These are phyloP conservation scores for Euzetes globulus DNA, from an alignment of 2,888 invertebrate species.

Conservation along the genomic window DNA sequence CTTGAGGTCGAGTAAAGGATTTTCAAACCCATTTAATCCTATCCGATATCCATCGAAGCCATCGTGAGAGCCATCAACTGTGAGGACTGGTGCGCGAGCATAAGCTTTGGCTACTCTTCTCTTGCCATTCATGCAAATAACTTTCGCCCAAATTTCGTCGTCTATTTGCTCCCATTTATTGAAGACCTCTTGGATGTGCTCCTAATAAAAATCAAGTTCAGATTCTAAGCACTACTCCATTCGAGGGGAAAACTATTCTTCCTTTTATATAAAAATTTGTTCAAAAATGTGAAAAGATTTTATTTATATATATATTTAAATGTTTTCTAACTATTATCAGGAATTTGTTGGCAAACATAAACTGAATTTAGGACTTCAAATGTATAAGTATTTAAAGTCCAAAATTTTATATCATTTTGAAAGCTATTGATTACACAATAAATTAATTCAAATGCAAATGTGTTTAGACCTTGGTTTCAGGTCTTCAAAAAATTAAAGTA, in stretches of 20 bases:
- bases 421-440: slow-evolving; percentile 7
- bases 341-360: no score
- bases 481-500: background rate
- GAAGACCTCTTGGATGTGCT: slow-evolving; percentile 92
- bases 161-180: slow-evolving; percentile 96
- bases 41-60: slow-evolving; percentile 97
- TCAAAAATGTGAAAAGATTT: no score
- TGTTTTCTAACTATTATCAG: no score
- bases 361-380: no score
- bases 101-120: slow-evolving; percentile 94
- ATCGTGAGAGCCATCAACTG: slow-evolving; percentile 89
- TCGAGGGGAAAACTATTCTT: background rate
- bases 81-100: slow-evolving; percentile 86
- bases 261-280: no score
- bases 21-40: slow-evolving; percentile 90
- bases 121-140: slow-evolving; percentile 92
- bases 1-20: slow-evolving; percentile 87
- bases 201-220: slow-evolving; percentile 54
- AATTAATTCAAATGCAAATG: background rate
- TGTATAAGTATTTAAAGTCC: background rate
- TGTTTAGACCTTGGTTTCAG: background rate
- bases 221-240: background rate
- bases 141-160: slow-evolving; percentile 98
- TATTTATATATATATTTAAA: no score
- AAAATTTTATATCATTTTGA: background rate